A percentile compares a stretch with the other conserved stretches of the same genome.
Evolutionary conservation across 1,140 invertebrate species (phyloP).

Genomic region (Dreissena polymorpha): DNA sequence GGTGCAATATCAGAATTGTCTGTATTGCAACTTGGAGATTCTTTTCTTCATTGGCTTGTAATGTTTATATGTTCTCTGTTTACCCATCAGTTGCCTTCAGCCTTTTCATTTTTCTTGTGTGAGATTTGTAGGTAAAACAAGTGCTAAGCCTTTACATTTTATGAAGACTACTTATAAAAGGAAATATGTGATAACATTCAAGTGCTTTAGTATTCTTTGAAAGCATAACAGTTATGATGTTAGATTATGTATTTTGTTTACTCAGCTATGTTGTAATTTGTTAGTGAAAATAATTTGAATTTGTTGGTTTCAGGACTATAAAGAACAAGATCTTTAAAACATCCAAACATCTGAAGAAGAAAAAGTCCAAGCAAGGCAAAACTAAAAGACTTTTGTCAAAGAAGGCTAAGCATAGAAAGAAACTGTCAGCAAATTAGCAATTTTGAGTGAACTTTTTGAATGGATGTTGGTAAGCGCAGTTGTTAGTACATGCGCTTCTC

Average conservation of each 20-base stretch:
- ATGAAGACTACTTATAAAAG: neutral
- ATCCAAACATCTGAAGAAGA: conserved; percentile 46
- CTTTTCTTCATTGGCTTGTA: too few relatives aligned
- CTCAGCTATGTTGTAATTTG: too few relatives aligned
- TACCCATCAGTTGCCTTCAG: neutral
- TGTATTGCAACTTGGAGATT: too few relatives aligned
- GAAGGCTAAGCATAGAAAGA: conserved; percentile 32
- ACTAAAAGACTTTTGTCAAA: conserved; percentile 39
- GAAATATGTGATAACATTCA: neutral
- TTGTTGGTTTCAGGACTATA: conserved; percentile 15
- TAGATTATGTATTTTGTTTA: neutral
- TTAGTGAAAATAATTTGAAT: too few relatives aligned
- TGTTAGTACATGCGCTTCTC: too few relatives aligned
- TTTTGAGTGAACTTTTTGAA: too few relatives aligned
- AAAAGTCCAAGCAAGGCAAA: conserved; percentile 44
- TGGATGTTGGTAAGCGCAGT: too few relatives aligned
- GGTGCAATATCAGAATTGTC: too few relatives aligned
- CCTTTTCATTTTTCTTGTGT: too few relatives aligned
- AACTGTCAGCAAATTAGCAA: neutral
- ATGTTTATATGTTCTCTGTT: too few relatives aligned
- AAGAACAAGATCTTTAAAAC: conserved; percentile 47
- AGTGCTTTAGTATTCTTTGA: neutral
- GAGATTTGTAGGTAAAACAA: too few relatives aligned
- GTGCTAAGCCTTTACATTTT: too few relatives aligned
- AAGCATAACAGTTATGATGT: neutral